Conservation (phyloP, 2,888 invertebrate genomes). For the Hipparchia sbordonii region DNA sequence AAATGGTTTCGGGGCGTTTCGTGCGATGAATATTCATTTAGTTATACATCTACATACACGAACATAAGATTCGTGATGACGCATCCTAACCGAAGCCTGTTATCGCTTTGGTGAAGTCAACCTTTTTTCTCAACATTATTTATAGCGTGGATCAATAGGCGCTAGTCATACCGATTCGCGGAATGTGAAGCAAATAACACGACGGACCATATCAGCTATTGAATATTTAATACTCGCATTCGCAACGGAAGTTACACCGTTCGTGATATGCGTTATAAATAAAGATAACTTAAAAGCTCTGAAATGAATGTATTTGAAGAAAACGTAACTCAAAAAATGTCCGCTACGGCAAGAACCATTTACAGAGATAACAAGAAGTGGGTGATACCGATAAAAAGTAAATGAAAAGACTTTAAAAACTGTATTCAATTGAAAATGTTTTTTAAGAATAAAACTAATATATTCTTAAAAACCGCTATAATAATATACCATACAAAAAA, state of each 20-base stretch:
- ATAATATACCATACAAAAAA: conserved; percentile 15
- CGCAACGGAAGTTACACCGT: conserved; percentile 10
- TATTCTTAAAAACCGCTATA: conserved; percentile 22
- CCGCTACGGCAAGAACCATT: background rate
- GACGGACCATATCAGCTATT: conserved; percentile 22
- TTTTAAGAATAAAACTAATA: background rate
- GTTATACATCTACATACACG: conserved; percentile 57
- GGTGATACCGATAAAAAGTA: conserved; percentile 3
- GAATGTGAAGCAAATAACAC: conserved; percentile 32
- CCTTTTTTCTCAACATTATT: conserved; percentile 54
- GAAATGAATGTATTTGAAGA: background rate
- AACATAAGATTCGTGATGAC: conserved; percentile 61
- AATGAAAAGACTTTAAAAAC: conserved; percentile 3
- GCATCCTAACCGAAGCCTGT: conserved; percentile 55
- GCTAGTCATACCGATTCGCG: conserved; percentile 47
- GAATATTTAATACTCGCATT: conserved; percentile 24
- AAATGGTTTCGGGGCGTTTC: conserved; percentile 67
- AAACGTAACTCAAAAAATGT: background rate
- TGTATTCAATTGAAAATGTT: background rate
- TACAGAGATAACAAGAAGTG: conserved; percentile 5
- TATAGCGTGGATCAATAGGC: conserved; percentile 54
- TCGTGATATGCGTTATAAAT: conserved; percentile 13
- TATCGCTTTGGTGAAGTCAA: conserved; percentile 56
- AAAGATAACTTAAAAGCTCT: background rate
- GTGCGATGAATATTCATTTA: conserved; percentile 72